These are phyloP conservation scores for Semaprochilodus insignis DNA, from an alignment of 2,797 vertebrate species.

Conservation along the genomic window DNA sequence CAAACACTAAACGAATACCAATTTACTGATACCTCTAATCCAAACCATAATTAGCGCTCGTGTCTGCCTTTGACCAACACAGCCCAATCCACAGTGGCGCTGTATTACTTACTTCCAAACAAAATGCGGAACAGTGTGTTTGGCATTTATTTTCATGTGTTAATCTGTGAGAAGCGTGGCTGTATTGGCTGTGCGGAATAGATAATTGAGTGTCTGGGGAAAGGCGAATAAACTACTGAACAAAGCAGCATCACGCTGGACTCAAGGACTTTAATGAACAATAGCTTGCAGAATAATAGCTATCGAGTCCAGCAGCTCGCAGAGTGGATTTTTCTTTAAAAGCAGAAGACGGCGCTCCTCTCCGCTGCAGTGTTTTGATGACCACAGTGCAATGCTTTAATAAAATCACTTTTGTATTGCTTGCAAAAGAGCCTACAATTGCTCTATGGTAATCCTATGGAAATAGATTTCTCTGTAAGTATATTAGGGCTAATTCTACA, in stretches of 20 bases:
- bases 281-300: neutral
- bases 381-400: constrained; percentile 1
- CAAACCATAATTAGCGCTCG: constrained; percentile 2
- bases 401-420: constrained; percentile 6
- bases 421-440: constrained; percentile 9
- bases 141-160: constrained; percentile 7
- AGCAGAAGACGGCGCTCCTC: too few relatives aligned
- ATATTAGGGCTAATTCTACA: constrained; percentile 35
- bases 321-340: neutral
- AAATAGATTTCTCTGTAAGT: constrained; percentile 47
- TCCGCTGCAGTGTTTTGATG: constrained; percentile 8
- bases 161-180: constrained; percentile 2
- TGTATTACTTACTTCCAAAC: neutral
- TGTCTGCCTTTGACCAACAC: neutral
- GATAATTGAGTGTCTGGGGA: constrained; percentile 31
- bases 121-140: neutral
- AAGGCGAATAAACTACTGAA: constrained; percentile 10
- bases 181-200: neutral
- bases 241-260: neutral
- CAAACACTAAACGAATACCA: constrained; percentile 14
- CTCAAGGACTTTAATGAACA: neutral
- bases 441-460: constrained; percentile 14
- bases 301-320: neutral
- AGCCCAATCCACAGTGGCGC: neutral
- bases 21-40: neutral